Evolutionary conservation across 30 jellyfish, hydroid and myxozoan species (phyloP), one percentile per base, ranked within the genome.

Genomic region (Turritopsis dohrnii): DNA sequence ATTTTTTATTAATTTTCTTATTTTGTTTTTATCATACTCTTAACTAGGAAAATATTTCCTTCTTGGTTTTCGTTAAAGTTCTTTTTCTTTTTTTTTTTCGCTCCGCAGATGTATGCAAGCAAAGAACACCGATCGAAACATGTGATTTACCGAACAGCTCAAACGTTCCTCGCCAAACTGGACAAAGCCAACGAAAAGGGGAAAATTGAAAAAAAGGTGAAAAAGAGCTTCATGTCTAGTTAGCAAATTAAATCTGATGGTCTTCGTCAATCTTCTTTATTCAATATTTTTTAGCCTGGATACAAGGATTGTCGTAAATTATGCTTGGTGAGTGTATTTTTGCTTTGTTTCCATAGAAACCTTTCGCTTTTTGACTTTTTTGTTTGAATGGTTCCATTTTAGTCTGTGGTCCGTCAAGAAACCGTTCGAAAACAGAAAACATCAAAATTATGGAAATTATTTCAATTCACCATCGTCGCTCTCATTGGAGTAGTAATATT

Each of bases 271-370:
- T n/a, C n/a, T n/a, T n/a, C n/a, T n/a, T n/a, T n/a, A n/a, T n/a
- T n/a, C n/a, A n/a, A 17, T 77, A 65, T 65, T 7, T 20, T 69
- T 5, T 54, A 88, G 96, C 79, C 77, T 85, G 96, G 96, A 9
- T 89, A 84, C 79, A 88, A 90, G 41, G 96, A 89, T 20, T 89
- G 96, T 83, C 79, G 82, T 25, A 77, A 77, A 29, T 31, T 71
- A 31, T 89, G 96, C 83, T 52, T 69, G 81, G 96, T 89, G 21
- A 83, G 89, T 74, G 20, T n/a, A n/a, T n/a, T n/a, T n/a, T n/a
- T n/a, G n/a, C 54, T 53, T 30, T 21, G 29, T 8, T 3, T 53
- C 79, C 23, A n/a, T 31, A 7, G 18, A n/a, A 53, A 18, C 79
- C 53, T 76, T 66, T 22, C 65, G 76, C 22, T n/a, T n/a, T n/a